Conservation (phyloP, 2,113 vertebrate genomes). For the Caracal caracal region DNA sequence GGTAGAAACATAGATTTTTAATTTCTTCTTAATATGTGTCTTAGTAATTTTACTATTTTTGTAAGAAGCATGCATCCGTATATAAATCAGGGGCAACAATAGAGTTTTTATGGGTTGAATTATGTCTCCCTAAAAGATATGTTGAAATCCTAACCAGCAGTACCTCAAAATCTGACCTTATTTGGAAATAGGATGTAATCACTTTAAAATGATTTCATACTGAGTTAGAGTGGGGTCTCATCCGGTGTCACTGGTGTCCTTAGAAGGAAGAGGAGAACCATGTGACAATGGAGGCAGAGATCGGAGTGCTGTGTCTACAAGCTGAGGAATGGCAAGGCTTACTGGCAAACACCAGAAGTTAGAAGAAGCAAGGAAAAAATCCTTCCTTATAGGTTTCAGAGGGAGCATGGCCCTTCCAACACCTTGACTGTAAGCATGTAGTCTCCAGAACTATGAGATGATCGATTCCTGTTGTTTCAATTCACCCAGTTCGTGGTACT, state of each 20-base stretch:
- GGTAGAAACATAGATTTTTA: background rate
- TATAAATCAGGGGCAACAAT: background rate
- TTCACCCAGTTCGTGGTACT: background rate
- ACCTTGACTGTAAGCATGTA: background rate
- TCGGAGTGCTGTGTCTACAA: background rate
- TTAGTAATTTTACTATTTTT: conserved; percentile 47
- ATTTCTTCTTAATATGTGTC: background rate
- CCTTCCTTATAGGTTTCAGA: background rate
- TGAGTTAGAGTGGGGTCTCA: background rate
- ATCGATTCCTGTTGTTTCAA: background rate
- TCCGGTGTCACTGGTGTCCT: background rate
- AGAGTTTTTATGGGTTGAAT: background rate
- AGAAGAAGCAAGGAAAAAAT: background rate
- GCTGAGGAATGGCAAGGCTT: background rate
- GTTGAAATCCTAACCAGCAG: background rate
- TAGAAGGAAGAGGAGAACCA: background rate
- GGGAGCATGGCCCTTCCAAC: no score
- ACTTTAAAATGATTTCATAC: background rate
- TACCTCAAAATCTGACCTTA: background rate
- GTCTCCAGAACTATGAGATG: background rate
- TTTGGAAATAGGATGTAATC: background rate
- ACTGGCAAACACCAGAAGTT: background rate
- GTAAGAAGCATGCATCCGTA: background rate
- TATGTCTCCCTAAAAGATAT: background rate
- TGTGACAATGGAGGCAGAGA: background rate